A percentile compares a stretch with the other conserved stretches of the same genome.
Conservation (phyloP, 2,797 vertebrate species). For the Odontamblyopus rebecca region DNA sequence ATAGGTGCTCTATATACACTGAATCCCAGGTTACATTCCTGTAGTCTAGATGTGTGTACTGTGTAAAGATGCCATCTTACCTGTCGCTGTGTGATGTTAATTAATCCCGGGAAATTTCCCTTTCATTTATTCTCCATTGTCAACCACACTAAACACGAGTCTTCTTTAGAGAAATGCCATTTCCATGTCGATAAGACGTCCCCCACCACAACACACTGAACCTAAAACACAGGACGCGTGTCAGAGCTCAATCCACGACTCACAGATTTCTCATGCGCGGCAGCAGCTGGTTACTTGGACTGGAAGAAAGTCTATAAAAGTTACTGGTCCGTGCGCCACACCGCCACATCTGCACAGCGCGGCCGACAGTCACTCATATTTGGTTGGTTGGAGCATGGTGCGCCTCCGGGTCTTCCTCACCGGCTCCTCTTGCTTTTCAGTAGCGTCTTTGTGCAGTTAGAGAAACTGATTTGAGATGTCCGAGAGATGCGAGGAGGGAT, state of each 20-base stretch:
- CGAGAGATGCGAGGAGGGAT: constrained; percentile 31
- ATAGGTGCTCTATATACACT: neutral
- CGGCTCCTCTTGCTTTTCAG: constrained; percentile 29
- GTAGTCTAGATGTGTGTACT: neutral
- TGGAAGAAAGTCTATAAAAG: constrained; percentile 69
- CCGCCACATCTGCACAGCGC: constrained; percentile 32
- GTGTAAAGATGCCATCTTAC: constrained; percentile 49
- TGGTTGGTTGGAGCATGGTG: constrained; percentile 24
- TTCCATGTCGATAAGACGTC: constrained; percentile 62
- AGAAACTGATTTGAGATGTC: constrained; percentile 56
- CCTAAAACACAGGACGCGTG: constrained; percentile 22
- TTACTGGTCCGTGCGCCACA: constrained; percentile 57
- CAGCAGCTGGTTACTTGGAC: constrained; percentile 43
- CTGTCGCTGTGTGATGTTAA: constrained; percentile 73
- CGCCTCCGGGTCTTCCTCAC: constrained; percentile 6
- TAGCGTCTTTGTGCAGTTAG: constrained; percentile 50
- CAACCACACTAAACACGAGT: constrained; percentile 42
- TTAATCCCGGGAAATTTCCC: constrained; percentile 70
- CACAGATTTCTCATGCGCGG: constrained; percentile 26
- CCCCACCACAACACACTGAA: constrained; percentile 42
- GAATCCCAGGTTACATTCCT: neutral
- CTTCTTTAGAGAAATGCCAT: constrained; percentile 65
- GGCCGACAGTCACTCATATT: constrained; percentile 43
- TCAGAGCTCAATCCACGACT: constrained; percentile 52
- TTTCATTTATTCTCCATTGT: constrained; percentile 81